These are phyloP conservation scores for Drosophila burlai DNA, from an alignment of 1,140 invertebrate genomes.

Conservation along the genomic window DNA sequence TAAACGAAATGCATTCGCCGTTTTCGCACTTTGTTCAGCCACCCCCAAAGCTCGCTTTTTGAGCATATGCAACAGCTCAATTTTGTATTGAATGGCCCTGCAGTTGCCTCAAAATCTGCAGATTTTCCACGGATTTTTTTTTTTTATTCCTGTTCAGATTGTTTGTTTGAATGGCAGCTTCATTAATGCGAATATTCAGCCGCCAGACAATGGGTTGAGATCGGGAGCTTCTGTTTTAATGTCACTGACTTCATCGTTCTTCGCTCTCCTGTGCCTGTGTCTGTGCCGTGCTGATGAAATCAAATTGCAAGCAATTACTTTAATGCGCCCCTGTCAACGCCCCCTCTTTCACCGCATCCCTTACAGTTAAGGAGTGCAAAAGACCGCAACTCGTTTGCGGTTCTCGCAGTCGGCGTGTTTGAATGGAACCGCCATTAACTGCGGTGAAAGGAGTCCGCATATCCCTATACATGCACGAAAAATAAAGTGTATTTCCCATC, in stretches of 20 bases:
- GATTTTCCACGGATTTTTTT: not conserved
- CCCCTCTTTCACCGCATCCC: not conserved
- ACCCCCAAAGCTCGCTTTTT: slow-evolving; percentile 19
- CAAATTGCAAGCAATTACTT: slow-evolving; percentile 75
- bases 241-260: slow-evolving; percentile 6
- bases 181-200: slow-evolving; percentile 71
- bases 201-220: slow-evolving; percentile 35
- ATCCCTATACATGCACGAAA: slow-evolving; percentile 20
- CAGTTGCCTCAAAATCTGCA: slow-evolving; percentile 25
- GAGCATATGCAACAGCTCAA: slow-evolving; percentile 75
- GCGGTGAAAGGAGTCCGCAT: slow-evolving; percentile 20
- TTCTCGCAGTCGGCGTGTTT: slow-evolving; percentile 19
- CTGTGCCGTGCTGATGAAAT: slow-evolving; percentile 40
- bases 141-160: slow-evolving; percentile 11
- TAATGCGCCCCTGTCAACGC: slow-evolving; percentile 47
- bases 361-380: slow-evolving; percentile 45
- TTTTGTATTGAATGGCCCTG: slow-evolving; percentile 53
- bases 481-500: slow-evolving; percentile 18
- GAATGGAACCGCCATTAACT: slow-evolving; percentile 63
- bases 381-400: slow-evolving; percentile 71
- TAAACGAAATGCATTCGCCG: slow-evolving; percentile 66
- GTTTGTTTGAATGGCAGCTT: slow-evolving; percentile 78
- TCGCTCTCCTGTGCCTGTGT: slow-evolving; percentile 1
- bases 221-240: slow-evolving; percentile 18
- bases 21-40: slow-evolving; percentile 60